Evolutionary conservation across 2,797 vertebrate species (phyloP).

Genomic region (Margarornis squamiger): DNA sequence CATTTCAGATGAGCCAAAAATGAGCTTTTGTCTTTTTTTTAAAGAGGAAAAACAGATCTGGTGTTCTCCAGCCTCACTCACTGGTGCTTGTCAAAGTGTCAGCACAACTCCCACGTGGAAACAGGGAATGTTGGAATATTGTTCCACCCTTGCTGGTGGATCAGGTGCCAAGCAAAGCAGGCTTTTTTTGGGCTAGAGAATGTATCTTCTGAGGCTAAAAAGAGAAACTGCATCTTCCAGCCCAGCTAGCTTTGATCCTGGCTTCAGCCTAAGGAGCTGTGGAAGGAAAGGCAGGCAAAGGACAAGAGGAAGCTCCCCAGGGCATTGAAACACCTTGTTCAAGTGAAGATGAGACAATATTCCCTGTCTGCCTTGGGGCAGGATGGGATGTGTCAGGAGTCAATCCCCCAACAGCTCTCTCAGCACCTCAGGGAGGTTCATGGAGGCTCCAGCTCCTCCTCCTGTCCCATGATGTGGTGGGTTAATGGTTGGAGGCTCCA

Average conservation of each 20-base stretch:
- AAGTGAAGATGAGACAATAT: neutral
- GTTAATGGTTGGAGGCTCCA: neutral
- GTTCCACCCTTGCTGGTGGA: neutral
- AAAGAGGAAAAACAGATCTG: neutral
- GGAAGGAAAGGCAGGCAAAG: neutral
- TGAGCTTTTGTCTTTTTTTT: neutral
- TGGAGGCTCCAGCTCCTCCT: neutral
- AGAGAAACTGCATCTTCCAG: neutral
- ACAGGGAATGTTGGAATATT: neutral
- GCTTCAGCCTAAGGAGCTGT: neutral
- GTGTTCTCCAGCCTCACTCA: fast-evolving
- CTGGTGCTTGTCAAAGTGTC: neutral
- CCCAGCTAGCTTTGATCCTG: neutral
- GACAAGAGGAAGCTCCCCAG: neutral
- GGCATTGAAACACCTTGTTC: neutral
- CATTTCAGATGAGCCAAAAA: neutral
- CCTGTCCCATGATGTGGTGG: too few species aligned
- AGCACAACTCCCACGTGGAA: neutral
- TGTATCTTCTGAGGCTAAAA: neutral
- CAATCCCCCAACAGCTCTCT: neutral
- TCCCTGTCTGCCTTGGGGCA: neutral
- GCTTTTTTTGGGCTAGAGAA: neutral
- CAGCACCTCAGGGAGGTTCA: neutral
- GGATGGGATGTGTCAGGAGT: neutral
- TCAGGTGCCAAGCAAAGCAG: neutral